Evolutionary conservation across 2,888 invertebrate genomes (phyloP).

Genomic region (Leptogaster cylindrica): DNA sequence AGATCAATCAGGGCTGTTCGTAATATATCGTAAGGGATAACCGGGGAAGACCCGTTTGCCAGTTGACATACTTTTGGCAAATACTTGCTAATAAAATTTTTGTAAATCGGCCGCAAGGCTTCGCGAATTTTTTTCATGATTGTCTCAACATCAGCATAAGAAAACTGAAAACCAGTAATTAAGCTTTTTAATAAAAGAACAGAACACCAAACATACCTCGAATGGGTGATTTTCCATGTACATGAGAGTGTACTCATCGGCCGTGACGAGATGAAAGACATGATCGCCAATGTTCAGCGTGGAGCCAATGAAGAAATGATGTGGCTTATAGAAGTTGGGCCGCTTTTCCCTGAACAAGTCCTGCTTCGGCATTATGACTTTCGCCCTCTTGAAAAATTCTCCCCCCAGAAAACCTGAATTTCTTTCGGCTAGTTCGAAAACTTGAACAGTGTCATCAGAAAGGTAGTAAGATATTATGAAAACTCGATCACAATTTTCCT

Average conservation of each 20-base stretch:
- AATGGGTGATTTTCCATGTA: conserved; percentile 83
- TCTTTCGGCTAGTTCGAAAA: conserved; percentile 77
- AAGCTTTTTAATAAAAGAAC: neutral
- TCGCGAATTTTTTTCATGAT: conserved; percentile 79
- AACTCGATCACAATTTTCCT: conserved; percentile 69
- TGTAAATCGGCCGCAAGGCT: conserved; percentile 72
- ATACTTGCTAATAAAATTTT: conserved; percentile 77
- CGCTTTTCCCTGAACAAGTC: conserved; percentile 73
- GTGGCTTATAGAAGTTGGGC: conserved; percentile 76
- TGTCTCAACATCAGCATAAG: conserved; percentile 72
- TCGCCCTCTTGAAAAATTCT: conserved; percentile 72
- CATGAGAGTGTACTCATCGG: conserved; percentile 85
- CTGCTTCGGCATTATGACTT: conserved; percentile 76
- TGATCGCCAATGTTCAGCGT: conserved; percentile 78
- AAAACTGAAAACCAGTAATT: conserved; percentile 65
- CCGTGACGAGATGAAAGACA: conserved; percentile 76
- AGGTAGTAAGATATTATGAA: conserved; percentile 84
- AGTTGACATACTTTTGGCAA: conserved; percentile 59
- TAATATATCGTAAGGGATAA: conserved; percentile 56
- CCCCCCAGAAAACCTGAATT: conserved; percentile 74
- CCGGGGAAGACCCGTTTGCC: neutral
- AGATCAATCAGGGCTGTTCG: conserved; percentile 71
- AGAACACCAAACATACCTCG: conserved; percentile 67
- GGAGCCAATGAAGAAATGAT: conserved; percentile 86
- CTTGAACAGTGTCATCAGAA: conserved; percentile 82